These are phyloP conservation scores for Drosophila takahashii DNA, from an alignment of 1,140 invertebrate genomes.

Conservation along the genomic window DNA sequence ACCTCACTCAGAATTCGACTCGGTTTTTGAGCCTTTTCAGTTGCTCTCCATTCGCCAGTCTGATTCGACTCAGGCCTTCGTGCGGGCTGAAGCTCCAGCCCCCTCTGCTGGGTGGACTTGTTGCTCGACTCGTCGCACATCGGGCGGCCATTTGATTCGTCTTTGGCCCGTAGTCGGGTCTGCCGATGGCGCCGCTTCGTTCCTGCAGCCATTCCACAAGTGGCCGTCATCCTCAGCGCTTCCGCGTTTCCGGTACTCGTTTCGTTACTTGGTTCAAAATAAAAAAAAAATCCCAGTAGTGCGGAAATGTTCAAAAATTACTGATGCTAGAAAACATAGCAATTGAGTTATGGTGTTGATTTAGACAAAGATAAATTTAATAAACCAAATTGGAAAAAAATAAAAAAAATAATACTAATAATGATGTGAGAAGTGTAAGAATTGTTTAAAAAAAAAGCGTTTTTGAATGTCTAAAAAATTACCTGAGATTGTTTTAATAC, in stretches of 20 bases:
- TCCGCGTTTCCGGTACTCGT: conserved; percentile 76
- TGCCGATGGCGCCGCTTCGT: conserved; percentile 35
- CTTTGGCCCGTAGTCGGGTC: conserved; percentile 43
- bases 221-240: conserved; percentile 70
- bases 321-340: not conserved
- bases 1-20: conserved; percentile 52
- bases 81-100: conserved; percentile 59
- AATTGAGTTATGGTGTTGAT: not conserved
- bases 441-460: conserved; percentile 25
- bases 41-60: conserved; percentile 70
- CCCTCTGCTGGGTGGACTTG: conserved; percentile 31
- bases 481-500: not conserved
- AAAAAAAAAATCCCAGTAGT: conserved; percentile 11
- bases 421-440: conserved; percentile 6
- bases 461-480: conserved; percentile 16
- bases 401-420: not conserved
- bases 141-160: conserved; percentile 70
- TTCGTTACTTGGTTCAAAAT: conserved; percentile 29
- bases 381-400: not conserved
- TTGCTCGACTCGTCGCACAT: conserved; percentile 39
- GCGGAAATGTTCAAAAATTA: not conserved
- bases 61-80: conserved; percentile 27
- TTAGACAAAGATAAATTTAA: not conserved
- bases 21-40: conserved; percentile 54
- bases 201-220: conserved; percentile 75